These are phyloP conservation scores for Brachionus asplanchnoidis DNA, from an alignment of 1,140 invertebrate species.

Conservation along the genomic window DNA sequence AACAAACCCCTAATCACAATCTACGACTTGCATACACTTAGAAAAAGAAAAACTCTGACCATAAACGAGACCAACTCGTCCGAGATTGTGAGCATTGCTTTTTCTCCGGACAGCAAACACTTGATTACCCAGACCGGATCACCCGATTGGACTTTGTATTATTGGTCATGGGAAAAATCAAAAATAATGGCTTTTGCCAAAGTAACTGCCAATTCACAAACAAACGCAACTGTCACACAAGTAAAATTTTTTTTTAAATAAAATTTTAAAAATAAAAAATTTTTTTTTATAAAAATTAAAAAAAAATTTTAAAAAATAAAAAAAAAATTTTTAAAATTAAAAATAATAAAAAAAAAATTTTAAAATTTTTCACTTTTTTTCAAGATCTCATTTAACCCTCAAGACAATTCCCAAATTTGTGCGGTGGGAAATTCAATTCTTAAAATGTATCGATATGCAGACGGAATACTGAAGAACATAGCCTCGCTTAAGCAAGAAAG, in stretches of 20 bases:
- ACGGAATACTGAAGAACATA: constrained; percentile 73
- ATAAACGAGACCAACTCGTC: constrained; percentile 51
- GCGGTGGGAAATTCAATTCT: constrained; percentile 69
- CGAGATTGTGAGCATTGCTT: constrained; percentile 69
- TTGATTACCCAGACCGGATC: constrained; percentile 71
- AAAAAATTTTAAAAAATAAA: neutral
- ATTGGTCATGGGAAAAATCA: constrained; percentile 76
- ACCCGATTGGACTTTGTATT: constrained; percentile 72
- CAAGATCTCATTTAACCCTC: constrained; percentile 68
- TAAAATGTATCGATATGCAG: constrained; percentile 71
- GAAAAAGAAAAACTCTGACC: constrained; percentile 56
- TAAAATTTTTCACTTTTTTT: constrained; percentile 45
- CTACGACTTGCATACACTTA: constrained; percentile 58
- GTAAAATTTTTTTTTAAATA: constrained; percentile 45
- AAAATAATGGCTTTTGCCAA: constrained; percentile 71
- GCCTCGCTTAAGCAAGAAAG: constrained; percentile 75
- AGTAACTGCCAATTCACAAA: constrained; percentile 58
- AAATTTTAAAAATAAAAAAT: constrained; percentile 26
- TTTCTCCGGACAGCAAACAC: constrained; percentile 72
- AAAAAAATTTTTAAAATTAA: neutral
- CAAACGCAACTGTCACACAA: constrained; percentile 55
- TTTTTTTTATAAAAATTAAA: constrained; percentile 11
- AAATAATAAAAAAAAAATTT: neutral
- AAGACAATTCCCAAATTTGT: constrained; percentile 69
- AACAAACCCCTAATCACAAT: constrained; percentile 56